Percentiles rank a stretch among this genome's conserved stretches.
These are phyloP conservation scores for Lithophane leautieri DNA, from an alignment of 2,888 invertebrate genomes.

Conservation along the genomic window DNA sequence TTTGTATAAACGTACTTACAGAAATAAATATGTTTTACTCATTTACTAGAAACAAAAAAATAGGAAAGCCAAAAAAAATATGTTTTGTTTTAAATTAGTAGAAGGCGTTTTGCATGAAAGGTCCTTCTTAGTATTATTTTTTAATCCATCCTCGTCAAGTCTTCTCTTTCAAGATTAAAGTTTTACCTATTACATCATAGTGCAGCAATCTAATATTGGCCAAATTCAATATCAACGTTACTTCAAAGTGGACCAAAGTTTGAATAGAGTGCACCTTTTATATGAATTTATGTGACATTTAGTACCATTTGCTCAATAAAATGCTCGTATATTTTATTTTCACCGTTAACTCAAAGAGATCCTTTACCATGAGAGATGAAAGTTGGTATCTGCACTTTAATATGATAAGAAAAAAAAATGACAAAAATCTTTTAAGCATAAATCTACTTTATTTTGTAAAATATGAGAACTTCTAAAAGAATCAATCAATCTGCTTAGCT, in stretches of 20 bases:
- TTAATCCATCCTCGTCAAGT: no score
- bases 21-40: no score
- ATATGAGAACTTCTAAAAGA: neutral
- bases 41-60: neutral
- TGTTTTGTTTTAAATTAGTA: neutral
- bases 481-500: no score
- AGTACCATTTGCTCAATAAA: conserved; percentile 36
- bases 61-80: no score
- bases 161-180: neutral
- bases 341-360: conserved; percentile 40
- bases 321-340: conserved; percentile 31
- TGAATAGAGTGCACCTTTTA: conserved; percentile 13
- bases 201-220: neutral
- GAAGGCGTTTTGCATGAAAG: neutral
- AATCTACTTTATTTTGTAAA: neutral
- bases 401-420: neutral
- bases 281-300: conserved; percentile 16
- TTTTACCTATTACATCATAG: neutral
- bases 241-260: neutral
- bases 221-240: neutral
- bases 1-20: neutral
- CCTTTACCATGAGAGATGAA: neutral
- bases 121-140: neutral
- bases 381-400: neutral
- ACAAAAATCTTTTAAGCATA: neutral